Conservation (phyloP, 2,113 vertebrate species). For the Herpetotheres cachinnans region DNA sequence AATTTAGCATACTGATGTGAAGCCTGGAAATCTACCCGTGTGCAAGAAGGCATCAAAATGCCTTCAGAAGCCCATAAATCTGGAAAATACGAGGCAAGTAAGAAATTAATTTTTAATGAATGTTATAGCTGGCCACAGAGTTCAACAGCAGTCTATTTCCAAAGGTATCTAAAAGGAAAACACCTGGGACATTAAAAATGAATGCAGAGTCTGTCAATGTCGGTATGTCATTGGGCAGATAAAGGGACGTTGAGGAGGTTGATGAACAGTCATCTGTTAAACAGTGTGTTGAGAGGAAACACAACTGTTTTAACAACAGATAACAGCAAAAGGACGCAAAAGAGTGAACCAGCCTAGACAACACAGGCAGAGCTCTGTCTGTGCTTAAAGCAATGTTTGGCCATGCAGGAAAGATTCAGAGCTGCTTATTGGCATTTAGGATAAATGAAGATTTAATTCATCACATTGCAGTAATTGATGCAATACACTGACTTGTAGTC, state of each 20-base stretch:
- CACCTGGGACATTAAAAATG: background rate
- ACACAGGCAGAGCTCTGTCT: background rate
- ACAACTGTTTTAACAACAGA: background rate
- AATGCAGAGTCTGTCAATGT: background rate
- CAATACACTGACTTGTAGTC: background rate
- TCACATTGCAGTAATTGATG: constrained; percentile 11
- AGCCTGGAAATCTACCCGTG: background rate
- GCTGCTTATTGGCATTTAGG: background rate
- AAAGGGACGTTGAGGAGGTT: background rate
- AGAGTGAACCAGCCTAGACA: background rate
- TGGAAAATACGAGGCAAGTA: background rate
- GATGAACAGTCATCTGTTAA: background rate
- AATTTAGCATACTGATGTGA: background rate
- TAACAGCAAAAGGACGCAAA: background rate
- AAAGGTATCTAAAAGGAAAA: background rate
- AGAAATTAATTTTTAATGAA: constrained; percentile 40
- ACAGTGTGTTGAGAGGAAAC: background rate
- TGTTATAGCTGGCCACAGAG: background rate
- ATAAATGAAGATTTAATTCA: constrained; percentile 35
- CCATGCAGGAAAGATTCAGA: background rate
- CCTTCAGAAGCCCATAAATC: constrained; percentile 25
- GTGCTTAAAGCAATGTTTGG: background rate
- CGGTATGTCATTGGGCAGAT: background rate
- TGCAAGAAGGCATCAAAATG: background rate
- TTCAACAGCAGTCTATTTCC: background rate